Evolutionary conservation across 2,113 vertebrate genomes (phyloP).

Genomic region (Gymnobelideus leadbeateri): DNA sequence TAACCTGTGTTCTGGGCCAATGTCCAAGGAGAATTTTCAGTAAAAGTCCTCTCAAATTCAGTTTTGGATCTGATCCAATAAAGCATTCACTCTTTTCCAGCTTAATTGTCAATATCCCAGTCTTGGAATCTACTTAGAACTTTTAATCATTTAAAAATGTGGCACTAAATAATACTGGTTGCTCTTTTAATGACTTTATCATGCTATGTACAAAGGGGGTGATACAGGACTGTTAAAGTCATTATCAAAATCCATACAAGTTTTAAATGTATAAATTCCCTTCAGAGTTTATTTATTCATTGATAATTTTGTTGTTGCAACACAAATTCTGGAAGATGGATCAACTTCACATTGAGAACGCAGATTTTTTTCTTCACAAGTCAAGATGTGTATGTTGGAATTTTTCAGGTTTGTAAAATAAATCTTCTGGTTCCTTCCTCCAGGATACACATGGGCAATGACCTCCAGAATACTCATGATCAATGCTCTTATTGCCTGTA

Average conservation of each 20-base stretch:
- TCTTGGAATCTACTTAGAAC: neutral
- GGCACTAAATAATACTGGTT: neutral
- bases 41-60: neutral
- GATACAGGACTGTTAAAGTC: slow-evolving; percentile 94
- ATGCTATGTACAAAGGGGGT: slow-evolving; percentile 94
- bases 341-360: slow-evolving; percentile 96
- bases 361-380: slow-evolving; percentile 97
- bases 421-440: slow-evolving; percentile 96
- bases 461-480: slow-evolving; percentile 88
- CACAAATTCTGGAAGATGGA: slow-evolving; percentile 96
- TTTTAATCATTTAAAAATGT: neutral
- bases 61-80: neutral
- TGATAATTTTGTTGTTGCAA: slow-evolving; percentile 97
- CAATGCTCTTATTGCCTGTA: slow-evolving; percentile 84
- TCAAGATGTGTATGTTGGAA: slow-evolving; percentile 95
- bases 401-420: slow-evolving; percentile 98
- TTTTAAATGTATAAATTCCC: slow-evolving; percentile 97
- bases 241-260: slow-evolving; percentile 98
- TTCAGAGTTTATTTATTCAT: slow-evolving; percentile 99
- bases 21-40: no score
- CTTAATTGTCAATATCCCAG: neutral
- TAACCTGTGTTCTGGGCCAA: neutral
- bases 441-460: slow-evolving; percentile 98
- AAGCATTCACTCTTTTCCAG: neutral
- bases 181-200: slow-evolving; percentile 86